Conservation (phyloP, 2,113 vertebrate genomes). For the Stictonetta naevosa region DNA sequence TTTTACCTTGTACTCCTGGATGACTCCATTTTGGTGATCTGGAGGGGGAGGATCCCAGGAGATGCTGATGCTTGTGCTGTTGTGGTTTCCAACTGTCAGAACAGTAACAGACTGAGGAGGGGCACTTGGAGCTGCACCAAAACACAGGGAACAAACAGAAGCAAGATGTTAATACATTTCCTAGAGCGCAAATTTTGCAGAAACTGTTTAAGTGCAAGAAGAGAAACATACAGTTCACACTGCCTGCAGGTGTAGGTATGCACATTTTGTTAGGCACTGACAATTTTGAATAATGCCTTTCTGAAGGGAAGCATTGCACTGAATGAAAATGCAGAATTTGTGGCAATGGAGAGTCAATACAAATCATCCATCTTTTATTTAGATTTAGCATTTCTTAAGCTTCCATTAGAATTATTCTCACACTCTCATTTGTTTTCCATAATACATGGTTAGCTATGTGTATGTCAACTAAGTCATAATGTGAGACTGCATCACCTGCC, state of each 20-base stretch:
- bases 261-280: neutral
- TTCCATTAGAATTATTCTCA: neutral
- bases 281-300: conserved; percentile 30
- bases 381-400: neutral
- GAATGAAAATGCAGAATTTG: conserved; percentile 1
- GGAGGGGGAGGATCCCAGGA: conserved; percentile 97
- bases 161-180: conserved; percentile 1
- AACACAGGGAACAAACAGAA: conserved; percentile 48
- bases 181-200: neutral
- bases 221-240: neutral
- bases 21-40: conserved; percentile 97
- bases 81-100: conserved; percentile 93
- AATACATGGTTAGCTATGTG: neutral
- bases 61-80: conserved; percentile 98
- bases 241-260: neutral
- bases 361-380: neutral
- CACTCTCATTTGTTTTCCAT: neutral
- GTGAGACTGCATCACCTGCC: neutral
- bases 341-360: conserved; percentile 1
- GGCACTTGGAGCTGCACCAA: conserved; percentile 90
- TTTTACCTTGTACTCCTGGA: conserved; percentile 96
- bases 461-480: neutral
- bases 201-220: neutral
- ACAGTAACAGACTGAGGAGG: conserved; percentile 98
- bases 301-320: neutral